A percentile compares a stretch with the other conserved stretches of the same genome.
phyloP scores from a whole-genome alignment of 2,888 invertebrate species.

The Antitype chi region DNA sequence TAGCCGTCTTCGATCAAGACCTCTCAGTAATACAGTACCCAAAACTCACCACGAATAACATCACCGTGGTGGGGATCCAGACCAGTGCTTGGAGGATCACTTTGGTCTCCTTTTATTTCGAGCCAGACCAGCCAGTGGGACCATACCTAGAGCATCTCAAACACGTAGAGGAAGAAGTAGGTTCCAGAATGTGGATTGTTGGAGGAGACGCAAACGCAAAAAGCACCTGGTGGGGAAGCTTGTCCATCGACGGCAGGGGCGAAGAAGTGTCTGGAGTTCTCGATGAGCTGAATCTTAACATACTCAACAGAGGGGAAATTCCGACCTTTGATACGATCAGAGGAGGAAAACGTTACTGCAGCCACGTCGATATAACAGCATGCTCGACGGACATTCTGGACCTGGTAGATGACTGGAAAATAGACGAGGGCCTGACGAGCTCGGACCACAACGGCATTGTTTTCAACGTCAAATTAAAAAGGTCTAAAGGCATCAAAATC shows the following conservation, averaged over 20 bases:
- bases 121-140: constrained; percentile 6
- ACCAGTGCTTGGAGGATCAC: constrained; percentile 14
- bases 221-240: not conserved
- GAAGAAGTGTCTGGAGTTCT: constrained; percentile 7
- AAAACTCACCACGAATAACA: too few relatives aligned
- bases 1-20: not conserved
- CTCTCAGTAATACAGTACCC: not conserved
- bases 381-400: too few relatives aligned
- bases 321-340: too few relatives aligned
- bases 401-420: too few relatives aligned
- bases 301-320: constrained; percentile 1
- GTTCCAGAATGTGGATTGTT: not conserved
- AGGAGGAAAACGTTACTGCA: too few relatives aligned
- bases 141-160: constrained; percentile 8
- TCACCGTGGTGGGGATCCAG: too few relatives aligned
- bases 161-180: not conserved
- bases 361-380: too few relatives aligned
- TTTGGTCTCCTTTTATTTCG: constrained; percentile 8
- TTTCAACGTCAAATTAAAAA: not conserved
- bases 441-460: too few relatives aligned
- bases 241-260: not conserved
- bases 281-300: not conserved
- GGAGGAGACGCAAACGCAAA: not conserved
- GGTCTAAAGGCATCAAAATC: not conserved
- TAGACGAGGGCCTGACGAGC: not conserved